Percentiles rank a stretch among this genome's conserved stretches.
phyloP scores from a whole-genome alignment of 2,113 vertebrate genomes.

The Cyanistes caeruleus region DNA sequence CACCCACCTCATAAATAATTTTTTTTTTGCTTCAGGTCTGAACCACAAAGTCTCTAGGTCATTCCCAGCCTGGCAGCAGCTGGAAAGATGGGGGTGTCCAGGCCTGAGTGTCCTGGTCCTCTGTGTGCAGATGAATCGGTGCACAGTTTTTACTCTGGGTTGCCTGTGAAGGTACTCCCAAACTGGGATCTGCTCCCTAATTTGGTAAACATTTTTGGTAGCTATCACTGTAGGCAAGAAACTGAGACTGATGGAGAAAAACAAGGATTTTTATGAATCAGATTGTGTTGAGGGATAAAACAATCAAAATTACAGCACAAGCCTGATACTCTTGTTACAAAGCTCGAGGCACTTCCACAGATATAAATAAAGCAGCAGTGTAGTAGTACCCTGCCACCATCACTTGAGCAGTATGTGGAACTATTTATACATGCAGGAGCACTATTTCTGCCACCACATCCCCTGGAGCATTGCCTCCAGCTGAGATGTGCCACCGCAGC shows the following conservation, averaged over 20 bases:
- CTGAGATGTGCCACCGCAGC: fast-evolving
- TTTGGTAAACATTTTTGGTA: not conserved
- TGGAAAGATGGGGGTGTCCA: not conserved
- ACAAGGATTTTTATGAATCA: not conserved
- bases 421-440: not conserved
- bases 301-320: not conserved
- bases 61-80: not conserved
- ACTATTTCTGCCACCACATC: not conserved
- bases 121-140: not conserved
- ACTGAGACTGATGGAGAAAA: not conserved
- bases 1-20: not conserved
- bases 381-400: not conserved
- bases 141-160: not conserved
- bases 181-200: not conserved
- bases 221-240: not conserved
- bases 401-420: not conserved
- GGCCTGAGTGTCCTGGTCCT: fast-evolving
- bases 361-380: not conserved
- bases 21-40: not conserved
- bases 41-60: not conserved
- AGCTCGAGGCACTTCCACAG: not conserved
- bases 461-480: fast-evolving
- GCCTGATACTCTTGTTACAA: not conserved
- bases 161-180: not conserved
- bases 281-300: not conserved